Evolutionary conservation across 2,797 vertebrate genomes (phyloP).

Genomic region (Serranus cabrilla): DNA sequence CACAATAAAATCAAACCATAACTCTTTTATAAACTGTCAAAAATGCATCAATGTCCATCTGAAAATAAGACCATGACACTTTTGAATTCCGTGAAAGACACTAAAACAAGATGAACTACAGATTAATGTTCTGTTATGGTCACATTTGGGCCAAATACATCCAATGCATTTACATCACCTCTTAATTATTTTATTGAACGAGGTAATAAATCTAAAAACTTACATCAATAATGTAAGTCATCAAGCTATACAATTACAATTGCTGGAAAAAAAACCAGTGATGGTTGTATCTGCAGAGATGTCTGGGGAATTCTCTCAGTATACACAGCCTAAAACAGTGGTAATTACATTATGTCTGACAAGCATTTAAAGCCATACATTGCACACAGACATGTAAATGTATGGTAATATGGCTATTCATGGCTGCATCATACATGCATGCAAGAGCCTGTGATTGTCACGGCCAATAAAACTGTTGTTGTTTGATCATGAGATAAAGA

Average conservation of each 20-base stretch:
- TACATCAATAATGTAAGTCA: constrained; percentile 28
- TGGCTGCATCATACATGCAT: constrained; percentile 42
- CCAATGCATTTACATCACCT: constrained; percentile 26
- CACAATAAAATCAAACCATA: constrained; percentile 10
- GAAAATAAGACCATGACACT: constrained; percentile 14
- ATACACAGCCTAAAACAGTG: constrained; percentile 55
- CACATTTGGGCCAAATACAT: constrained; percentile 9
- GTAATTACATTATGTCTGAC: constrained; percentile 71
- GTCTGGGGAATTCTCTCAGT: constrained; percentile 44
- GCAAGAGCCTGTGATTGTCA: constrained; percentile 49
- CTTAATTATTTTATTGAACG: background rate
- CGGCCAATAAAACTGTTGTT: constrained; percentile 39
- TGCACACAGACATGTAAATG: constrained; percentile 65
- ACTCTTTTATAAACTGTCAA: background rate
- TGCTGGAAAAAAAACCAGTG: constrained; percentile 6
- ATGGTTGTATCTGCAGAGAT: constrained; percentile 34
- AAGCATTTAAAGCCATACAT: constrained; percentile 64
- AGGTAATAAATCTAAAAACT: constrained; percentile 1
- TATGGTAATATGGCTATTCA: constrained; percentile 68
- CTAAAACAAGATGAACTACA: constrained; percentile 18
- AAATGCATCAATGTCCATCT: constrained; percentile 14
- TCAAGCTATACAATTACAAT: constrained; percentile 11
- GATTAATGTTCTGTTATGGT: constrained; percentile 7
- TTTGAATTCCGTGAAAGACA: constrained; percentile 8
- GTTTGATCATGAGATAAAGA: constrained; percentile 52